Base-by-base conservation (phyloP, 2,113 vertebrate genomes). In the Anolis sagrei region DNA sequence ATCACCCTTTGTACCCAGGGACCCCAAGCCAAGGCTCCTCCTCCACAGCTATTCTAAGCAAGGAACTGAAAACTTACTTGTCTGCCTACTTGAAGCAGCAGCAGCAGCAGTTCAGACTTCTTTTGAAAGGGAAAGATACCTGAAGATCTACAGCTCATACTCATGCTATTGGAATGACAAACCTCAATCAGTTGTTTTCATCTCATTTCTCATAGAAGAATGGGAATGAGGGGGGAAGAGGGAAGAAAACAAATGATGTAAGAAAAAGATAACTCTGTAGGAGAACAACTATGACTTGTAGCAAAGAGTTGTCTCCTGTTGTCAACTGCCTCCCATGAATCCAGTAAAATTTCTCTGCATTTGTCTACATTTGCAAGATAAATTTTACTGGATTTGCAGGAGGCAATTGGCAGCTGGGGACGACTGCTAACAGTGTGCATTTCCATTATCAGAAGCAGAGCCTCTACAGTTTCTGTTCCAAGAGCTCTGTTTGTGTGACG, bases 1-100 rank as follows among this genome's bases (percentile, higher is more conserved):
- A 97, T 97, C 97, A 97, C 97, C 97, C 97, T 96, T 96, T 96
- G 97, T 96, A 96, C 97, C 97, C 96, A 97, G 97, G 96, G 97
- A 97, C 96, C 98, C 97, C 96, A 96, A 94, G 95, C 94, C 96
- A 97, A 81, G 87, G 95, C 96, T 97, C 97, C 97, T 93, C 91
- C 90, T 94, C 95, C 93, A 93, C 87, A 93, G 81, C 84, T 89
- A 86, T 89, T 78, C 82, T 88, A 86, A 54, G 39, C 84, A 88
- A 54, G 87, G 36, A 85, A 92, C 91, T 8, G 82, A 84, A 83
- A 89, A 80, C 83, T 18, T 14, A 27, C n/a, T 58, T 83, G 39
- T 69, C 72, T 0, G 84, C 76, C 78, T 86, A 19, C 66, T 69
- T 0, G 72, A 64, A 49, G 34, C 32, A 54, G 72, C 70, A 32